Base-by-base conservation (phyloP, 1,140 invertebrate species). In the Hycleus phaleratus region DNA sequence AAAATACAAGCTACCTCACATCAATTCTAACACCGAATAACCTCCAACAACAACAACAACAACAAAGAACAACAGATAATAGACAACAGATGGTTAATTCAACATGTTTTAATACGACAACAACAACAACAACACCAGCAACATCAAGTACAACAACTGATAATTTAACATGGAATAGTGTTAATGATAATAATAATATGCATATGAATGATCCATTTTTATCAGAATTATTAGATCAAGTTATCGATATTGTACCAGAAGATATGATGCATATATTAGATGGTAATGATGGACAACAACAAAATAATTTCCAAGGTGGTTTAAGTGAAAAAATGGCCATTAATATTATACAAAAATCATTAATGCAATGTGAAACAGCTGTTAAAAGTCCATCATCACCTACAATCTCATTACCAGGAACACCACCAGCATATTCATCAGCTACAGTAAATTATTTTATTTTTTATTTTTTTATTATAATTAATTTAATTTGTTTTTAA, bases 311-410 rank as follows among this genome's bases (percentile, higher is more conserved):
- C 42, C 65, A 65, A 55, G 61, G 79, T 70, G 78, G 77, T 39
- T 73, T 83, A 62, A 85, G 85, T 64, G 89, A 92, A 66, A 86
- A 85, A 70, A 83, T 87, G 74, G 92, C 89, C 11, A 95, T 96
- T 50, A 90, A 86, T 68, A 89, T 85, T 7, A 97, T 97, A 68
- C 89, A 93, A 67, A 86, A 91, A 71, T 90, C 89, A 68, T 77
- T 97, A 56, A 95, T 95, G 91, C 87, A 86, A 65, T 84, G 84
- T 72, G 87, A 84, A 68, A 83, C 74, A 48, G 81, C 82, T 56
- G 72, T 76, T 2, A 82, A 81, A 60, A 83, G 79, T 72, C 79
- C 85, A 46, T 80, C 81, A 49, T 83, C 84, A 65, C 85, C 82
- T 64, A 79, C 81, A 38, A 77, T 78, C 61, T 74, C 79, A 18